Evolutionary conservation across 2,113 vertebrate genomes (phyloP), one percentile per base, ranked within the genome.

Genomic region (Gallinago paraguaiae): DNA sequence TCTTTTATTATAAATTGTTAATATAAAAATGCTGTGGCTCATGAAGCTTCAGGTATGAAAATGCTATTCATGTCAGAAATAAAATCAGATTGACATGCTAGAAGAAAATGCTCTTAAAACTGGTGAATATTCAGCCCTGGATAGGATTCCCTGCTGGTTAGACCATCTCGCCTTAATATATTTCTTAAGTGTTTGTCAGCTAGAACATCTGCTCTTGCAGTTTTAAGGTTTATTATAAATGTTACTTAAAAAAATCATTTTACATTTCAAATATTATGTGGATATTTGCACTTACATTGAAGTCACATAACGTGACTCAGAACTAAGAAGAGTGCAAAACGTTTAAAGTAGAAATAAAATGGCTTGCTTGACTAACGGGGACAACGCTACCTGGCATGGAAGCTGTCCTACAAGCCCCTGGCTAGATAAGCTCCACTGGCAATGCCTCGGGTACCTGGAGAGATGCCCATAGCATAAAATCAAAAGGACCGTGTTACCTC

Each of bases 1-100:
- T 91, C 70, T 93, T 96, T 92, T 93, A 95, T 92, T 95, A 88
- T 93, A 68, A 94, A 93, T 87, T 89, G 88, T 96, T 96, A 95
- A 93, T 95, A 93, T 54, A 94, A 95, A 96, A 96, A 91, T 64
- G 82, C 61, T 91, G 77, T 93, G 93, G 86, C 70, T 93, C 91
- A 92, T 96, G 83, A 97, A 96, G 74, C 88, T 85, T 82, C 4
- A 0, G 79, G 41, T 85, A 92, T 93, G 93, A 92, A 91, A 93
- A 95, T 80, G 74, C 84, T 81, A 56, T 79, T 95, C 74, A 51
- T 79, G 67, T 91, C 91, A 93, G 93, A 93, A 93, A 92, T 89
- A 86, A 95, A 94, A 93, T 61, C 88, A 90, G 67, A 93, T 72
- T 82, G 84, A 96, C 91, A 8, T 70, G 67, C 61, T 46, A 87